Percentiles rank a stretch among this genome's conserved stretches.
phyloP scores from a whole-genome alignment of 2,113 vertebrate genomes.

The Corvus moneduloides region DNA sequence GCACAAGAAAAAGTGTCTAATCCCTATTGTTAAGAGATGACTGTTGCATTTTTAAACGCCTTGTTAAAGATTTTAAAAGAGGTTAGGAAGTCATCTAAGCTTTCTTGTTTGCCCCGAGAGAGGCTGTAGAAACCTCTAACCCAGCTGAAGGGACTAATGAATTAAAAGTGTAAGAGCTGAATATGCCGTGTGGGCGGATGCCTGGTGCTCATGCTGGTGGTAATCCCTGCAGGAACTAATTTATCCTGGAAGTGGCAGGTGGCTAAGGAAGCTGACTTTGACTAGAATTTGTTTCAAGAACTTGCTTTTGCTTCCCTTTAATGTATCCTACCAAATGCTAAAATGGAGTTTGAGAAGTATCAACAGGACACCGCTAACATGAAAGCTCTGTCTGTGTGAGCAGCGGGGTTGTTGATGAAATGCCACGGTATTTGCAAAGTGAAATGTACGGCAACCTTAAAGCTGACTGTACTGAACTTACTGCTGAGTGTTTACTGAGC shows the following conservation, averaged over 20 bases:
- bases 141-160: constrained; percentile 10
- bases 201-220: neutral
- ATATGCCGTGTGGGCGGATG: neutral
- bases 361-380: neutral
- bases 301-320: neutral
- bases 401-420: neutral
- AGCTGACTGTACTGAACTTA: neutral
- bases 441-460: neutral
- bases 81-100: neutral
- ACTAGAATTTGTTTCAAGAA: neutral
- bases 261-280: neutral
- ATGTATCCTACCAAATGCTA: neutral
- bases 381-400: neutral
- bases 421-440: neutral
- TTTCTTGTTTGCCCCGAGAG: neutral
- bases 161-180: constrained; percentile 40
- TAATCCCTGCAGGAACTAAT: constrained; percentile 44
- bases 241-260: constrained; percentile 13
- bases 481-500: neutral
- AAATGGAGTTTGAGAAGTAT: neutral
- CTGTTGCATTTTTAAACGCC: neutral
- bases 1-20: neutral
- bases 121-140: constrained; percentile 50
- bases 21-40: neutral
- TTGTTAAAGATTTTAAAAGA: constrained; percentile 28